Evolutionary conservation across 1,140 invertebrate genomes (phyloP).

Genomic region (Brachionus koreanus): DNA sequence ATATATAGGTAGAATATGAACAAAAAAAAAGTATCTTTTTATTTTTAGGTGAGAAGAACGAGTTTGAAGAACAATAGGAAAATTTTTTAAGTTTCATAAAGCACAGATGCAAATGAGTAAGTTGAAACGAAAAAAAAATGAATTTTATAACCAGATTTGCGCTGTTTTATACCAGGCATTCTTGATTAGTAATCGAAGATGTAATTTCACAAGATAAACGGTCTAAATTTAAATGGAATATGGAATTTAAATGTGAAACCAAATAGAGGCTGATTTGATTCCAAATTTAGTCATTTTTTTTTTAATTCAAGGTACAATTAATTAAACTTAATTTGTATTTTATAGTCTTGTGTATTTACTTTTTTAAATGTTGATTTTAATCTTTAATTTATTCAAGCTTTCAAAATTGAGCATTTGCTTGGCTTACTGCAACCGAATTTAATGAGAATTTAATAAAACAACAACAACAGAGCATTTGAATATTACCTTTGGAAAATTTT

Average conservation of each 20-base stretch:
- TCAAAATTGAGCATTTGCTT: not conserved
- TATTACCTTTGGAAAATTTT: not conserved
- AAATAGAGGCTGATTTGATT: not conserved
- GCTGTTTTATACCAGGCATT: not conserved
- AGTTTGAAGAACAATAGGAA: not conserved
- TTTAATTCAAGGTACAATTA: not conserved
- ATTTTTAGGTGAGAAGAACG: not conserved
- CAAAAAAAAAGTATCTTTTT: not conserved
- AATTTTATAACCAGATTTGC: not conserved
- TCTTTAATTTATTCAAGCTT: slow-evolving; percentile 9
- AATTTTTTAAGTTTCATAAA: not conserved
- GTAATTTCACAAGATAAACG: not conserved
- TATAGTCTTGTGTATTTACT: slow-evolving; percentile 3
- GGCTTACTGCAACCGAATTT: not conserved
- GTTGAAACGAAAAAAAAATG: not conserved
- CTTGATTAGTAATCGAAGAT: not conserved
- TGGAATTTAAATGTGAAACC: not conserved
- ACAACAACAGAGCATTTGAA: not conserved
- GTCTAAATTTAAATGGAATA: not conserved
- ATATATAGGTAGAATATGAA: not conserved
- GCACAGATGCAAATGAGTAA: slow-evolving; percentile 5
- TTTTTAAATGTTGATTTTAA: slow-evolving; percentile 11
- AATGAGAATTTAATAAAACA: not conserved
- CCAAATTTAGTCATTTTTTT: not conserved
- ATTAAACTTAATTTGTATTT: not conserved